Conservation (phyloP, 2,888 invertebrate genomes). For the Leucophenga montana region DNA sequence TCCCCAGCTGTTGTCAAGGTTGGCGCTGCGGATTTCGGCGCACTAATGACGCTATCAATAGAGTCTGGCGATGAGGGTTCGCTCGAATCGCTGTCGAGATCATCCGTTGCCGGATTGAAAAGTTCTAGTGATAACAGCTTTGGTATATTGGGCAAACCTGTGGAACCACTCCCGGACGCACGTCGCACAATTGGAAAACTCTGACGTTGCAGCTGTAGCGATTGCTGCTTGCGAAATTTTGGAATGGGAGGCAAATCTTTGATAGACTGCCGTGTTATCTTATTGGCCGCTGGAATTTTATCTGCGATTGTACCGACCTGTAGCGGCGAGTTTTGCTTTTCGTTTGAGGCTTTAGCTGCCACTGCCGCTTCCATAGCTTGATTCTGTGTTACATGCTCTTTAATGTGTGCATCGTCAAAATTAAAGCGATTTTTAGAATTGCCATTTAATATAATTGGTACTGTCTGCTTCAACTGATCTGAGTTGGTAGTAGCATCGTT, state of each 20-base stretch:
- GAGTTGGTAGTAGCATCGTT: constrained; percentile 49
- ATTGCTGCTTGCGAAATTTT: constrained; percentile 74
- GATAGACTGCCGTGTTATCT: constrained; percentile 78
- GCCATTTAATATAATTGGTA: constrained; percentile 25
- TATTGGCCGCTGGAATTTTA: constrained; percentile 73
- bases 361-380: constrained; percentile 19
- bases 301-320: constrained; percentile 9
- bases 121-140: constrained; percentile 86
- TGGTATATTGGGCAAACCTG: constrained; percentile 80
- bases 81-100: constrained; percentile 91
- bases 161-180: constrained; percentile 73
- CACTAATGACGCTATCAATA: constrained; percentile 88
- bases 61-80: constrained; percentile 89
- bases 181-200: constrained; percentile 83
- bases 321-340: constrained; percentile 21
- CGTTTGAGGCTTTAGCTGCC: background rate
- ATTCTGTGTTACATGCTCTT: constrained; percentile 42
- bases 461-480: constrained; percentile 42
- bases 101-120: constrained; percentile 92
- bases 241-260: constrained; percentile 79
- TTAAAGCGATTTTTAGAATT: constrained; percentile 55
- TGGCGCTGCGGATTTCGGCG: constrained; percentile 69
- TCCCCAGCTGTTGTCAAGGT: background rate
- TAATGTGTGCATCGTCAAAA: constrained; percentile 65
- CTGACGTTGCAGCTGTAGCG: constrained; percentile 66